These are phyloP conservation scores for Bombyx mandarina DNA, from an alignment of 1,140 invertebrate species.

Conservation along the genomic window DNA sequence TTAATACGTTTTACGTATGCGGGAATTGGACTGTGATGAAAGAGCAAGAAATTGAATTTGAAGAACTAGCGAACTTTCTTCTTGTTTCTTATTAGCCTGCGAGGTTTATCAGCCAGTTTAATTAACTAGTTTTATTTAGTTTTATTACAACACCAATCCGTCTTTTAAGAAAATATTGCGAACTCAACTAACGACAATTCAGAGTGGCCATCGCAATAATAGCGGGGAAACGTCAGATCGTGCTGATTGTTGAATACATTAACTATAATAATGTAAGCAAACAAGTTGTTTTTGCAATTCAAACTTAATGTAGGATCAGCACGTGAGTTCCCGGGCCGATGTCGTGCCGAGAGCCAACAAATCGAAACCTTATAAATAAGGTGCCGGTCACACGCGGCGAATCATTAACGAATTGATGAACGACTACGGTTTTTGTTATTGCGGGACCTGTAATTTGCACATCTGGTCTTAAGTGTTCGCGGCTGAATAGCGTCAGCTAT, in stretches of 20 bases:
- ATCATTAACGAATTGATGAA: constrained; percentile 52
- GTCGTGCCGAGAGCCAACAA: constrained; percentile 47
- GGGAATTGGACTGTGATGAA: too few relatives aligned
- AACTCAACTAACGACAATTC: background rate
- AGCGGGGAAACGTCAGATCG: background rate
- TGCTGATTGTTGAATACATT: background rate
- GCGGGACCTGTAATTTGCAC: too few relatives aligned
- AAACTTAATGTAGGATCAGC: background rate
- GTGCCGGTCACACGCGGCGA: constrained; percentile 48
- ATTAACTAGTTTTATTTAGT: too few relatives aligned
- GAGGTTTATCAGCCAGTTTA: too few relatives aligned
- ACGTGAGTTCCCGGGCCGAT: constrained; percentile 3
- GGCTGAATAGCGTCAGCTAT: too few relatives aligned
- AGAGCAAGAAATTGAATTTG: too few relatives aligned
- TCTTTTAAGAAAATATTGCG: background rate
- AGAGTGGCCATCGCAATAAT: background rate
- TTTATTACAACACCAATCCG: too few relatives aligned
- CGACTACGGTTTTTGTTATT: constrained; percentile 20
- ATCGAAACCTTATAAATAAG: constrained; percentile 48
- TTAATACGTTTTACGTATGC: too few relatives aligned
- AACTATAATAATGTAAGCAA: background rate
- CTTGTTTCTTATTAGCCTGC: too few relatives aligned
- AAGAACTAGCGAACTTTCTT: too few relatives aligned
- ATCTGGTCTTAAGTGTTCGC: too few relatives aligned
- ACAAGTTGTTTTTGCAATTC: background rate